Evolutionary conservation across 2,888 invertebrate genomes (phyloP).

Genomic region (Stenurella melanura): DNA sequence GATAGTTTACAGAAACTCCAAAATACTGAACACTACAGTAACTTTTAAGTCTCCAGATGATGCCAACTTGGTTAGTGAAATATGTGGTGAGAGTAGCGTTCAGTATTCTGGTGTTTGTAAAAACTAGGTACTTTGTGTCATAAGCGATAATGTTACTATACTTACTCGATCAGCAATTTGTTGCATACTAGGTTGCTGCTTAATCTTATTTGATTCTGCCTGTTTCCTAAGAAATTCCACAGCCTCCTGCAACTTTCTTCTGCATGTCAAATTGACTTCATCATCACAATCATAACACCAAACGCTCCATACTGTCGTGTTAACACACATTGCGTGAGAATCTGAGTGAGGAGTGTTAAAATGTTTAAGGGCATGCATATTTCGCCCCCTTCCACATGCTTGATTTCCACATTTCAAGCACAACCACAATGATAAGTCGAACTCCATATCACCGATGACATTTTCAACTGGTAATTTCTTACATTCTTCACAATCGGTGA

Average conservation of each 20-base stretch:
- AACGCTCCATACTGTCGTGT: slow-evolving; percentile 82
- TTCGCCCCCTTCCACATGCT: slow-evolving; percentile 82
- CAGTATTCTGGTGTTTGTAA: too few relatives aligned
- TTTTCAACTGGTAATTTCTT: slow-evolving; percentile 56
- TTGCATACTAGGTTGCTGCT: slow-evolving; percentile 51
- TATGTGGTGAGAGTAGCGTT: too few relatives aligned
- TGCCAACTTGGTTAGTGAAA: too few relatives aligned
- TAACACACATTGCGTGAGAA: slow-evolving; percentile 83
- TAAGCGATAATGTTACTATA: neutral
- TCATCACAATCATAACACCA: slow-evolving; percentile 89
- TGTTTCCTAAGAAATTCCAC: slow-evolving; percentile 84
- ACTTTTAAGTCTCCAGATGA: too few relatives aligned
- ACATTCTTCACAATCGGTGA: slow-evolving; percentile 75
- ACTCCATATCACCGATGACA: slow-evolving; percentile 70
- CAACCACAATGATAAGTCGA: slow-evolving; percentile 81
- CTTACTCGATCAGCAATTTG: slow-evolving; percentile 55
- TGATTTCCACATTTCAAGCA: slow-evolving; percentile 89
- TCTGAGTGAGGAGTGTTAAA: slow-evolving; percentile 85
- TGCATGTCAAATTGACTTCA: slow-evolving; percentile 78
- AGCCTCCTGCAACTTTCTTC: slow-evolving; percentile 82
- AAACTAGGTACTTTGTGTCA: too few relatives aligned
- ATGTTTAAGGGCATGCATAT: slow-evolving; percentile 85
- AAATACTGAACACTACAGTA: too few relatives aligned
- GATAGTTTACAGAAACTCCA: too few relatives aligned
- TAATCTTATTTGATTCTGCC: slow-evolving; percentile 59